These are phyloP conservation scores for Notarius lentiginosus DNA, from an alignment of 2,113 vertebrate genomes.

Conservation along the genomic window DNA sequence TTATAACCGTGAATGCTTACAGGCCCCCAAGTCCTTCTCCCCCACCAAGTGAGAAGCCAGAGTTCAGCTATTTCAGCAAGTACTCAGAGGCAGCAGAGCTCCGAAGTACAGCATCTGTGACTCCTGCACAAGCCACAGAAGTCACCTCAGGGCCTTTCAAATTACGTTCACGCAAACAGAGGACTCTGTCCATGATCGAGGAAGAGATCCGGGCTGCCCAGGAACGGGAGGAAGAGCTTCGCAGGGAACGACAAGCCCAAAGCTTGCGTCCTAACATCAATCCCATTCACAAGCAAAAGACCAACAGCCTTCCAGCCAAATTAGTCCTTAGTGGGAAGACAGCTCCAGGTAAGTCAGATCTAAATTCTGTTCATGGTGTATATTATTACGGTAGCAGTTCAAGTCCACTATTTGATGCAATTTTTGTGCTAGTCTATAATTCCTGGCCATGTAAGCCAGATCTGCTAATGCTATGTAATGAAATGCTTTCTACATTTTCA, in stretches of 20 bases:
- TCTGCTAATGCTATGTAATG: not conserved
- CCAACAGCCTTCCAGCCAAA: constrained; percentile 76
- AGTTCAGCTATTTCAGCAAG: constrained; percentile 96
- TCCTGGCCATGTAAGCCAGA: not conserved
- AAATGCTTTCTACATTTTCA: not conserved
- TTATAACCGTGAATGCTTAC: constrained; percentile 57
- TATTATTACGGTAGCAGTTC: not conserved
- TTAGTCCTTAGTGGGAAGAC: constrained; percentile 79
- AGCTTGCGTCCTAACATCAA: constrained; percentile 63
- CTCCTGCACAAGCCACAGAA: constrained; percentile 81
- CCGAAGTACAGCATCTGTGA: constrained; percentile 84
- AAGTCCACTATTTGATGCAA: not conserved
- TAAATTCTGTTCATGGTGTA: not conserved
- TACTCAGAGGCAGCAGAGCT: constrained; percentile 94
- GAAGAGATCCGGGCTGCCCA: constrained; percentile 97
- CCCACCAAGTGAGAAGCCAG: constrained; percentile 76
- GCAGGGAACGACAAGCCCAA: constrained; percentile 82
- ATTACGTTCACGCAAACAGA: constrained; percentile 91
- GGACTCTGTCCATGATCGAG: constrained; percentile 97
- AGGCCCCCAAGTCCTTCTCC: constrained; percentile 71
- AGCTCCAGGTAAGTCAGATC: constrained; percentile 78
- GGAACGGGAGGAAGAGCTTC: constrained; percentile 94
- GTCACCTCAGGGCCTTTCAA: constrained; percentile 87
- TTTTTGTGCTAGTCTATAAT: not conserved
- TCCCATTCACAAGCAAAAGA: constrained; percentile 76